Evolutionary conservation across 2,797 vertebrate genomes (phyloP).

Genomic region (Acomys russatus): DNA sequence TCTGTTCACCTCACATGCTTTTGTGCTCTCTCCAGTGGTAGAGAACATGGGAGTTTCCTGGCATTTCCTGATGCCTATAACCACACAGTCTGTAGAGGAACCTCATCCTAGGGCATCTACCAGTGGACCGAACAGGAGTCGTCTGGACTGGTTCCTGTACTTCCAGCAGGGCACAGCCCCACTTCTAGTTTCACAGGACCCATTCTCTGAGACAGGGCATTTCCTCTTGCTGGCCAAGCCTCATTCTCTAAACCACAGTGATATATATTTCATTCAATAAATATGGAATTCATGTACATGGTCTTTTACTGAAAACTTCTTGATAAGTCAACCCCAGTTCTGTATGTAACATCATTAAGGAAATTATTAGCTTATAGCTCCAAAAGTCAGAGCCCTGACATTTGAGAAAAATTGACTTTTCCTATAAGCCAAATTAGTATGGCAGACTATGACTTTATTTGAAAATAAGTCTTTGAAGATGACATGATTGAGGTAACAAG

Average conservation of each 20-base stretch:
- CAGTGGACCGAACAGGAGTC: background rate
- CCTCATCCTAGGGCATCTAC: background rate
- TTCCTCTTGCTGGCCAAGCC: background rate
- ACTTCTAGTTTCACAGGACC: background rate
- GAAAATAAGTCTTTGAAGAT: conserved; percentile 28
- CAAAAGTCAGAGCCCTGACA: background rate
- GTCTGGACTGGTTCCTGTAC: background rate
- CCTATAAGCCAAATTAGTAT: background rate
- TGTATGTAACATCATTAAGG: conserved; percentile 54
- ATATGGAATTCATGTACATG: conserved; percentile 26
- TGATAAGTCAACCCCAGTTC: conserved; percentile 18
- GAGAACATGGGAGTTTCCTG: background rate
- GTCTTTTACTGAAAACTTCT: conserved; percentile 34
- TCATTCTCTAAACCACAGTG: background rate
- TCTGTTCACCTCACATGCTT: background rate
- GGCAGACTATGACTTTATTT: conserved; percentile 22
- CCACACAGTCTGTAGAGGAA: background rate
- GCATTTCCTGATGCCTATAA: background rate
- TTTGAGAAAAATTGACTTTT: background rate
- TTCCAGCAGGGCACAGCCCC: background rate
- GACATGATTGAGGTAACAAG: conserved; percentile 34
- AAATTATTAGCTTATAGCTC: conserved; percentile 28
- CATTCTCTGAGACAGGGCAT: background rate
- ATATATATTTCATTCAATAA: conserved; percentile 18
- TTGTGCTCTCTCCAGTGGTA: background rate